Conservation (phyloP, 2,113 vertebrate species). For the Gymnorhina tibicen region DNA sequence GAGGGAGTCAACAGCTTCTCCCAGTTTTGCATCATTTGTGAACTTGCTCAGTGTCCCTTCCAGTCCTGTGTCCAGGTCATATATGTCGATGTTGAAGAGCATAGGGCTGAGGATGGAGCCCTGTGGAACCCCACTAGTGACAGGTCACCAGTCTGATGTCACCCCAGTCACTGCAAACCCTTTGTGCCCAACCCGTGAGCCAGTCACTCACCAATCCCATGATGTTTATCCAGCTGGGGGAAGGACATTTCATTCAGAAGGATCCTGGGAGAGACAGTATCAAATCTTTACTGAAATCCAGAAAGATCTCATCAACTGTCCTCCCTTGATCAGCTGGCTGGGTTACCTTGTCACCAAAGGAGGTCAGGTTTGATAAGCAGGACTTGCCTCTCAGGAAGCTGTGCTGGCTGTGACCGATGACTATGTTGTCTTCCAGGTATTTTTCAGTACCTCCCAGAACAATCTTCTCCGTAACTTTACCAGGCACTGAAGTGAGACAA, state of each 20-base stretch:
- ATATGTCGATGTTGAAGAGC: neutral
- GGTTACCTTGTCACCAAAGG: neutral
- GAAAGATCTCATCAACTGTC: neutral
- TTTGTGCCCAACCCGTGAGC: neutral
- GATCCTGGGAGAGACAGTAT: neutral
- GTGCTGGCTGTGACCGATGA: fast-evolving
- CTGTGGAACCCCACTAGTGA: too few relatives aligned
- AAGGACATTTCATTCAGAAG: neutral
- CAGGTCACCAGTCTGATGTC: neutral
- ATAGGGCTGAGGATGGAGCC: neutral
- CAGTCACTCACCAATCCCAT: too few relatives aligned
- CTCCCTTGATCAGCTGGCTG: neutral
- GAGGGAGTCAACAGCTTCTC: fast-evolving
- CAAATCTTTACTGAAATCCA: neutral
- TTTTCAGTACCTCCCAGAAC: neutral
- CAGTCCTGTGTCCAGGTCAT: neutral
- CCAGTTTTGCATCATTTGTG: neutral
- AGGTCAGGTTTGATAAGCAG: neutral
- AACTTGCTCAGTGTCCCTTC: neutral
- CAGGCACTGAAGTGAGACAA: neutral
- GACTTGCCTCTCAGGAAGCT: neutral
- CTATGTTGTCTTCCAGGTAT: neutral
- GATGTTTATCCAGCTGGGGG: neutral
- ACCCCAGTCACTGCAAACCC: neutral
- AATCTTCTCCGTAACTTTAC: neutral